A percentile compares a stretch with the other conserved stretches of the same genome.
phyloP scores from a whole-genome alignment of 2,797 vertebrate genomes.

The Onychomys leucogaster region DNA sequence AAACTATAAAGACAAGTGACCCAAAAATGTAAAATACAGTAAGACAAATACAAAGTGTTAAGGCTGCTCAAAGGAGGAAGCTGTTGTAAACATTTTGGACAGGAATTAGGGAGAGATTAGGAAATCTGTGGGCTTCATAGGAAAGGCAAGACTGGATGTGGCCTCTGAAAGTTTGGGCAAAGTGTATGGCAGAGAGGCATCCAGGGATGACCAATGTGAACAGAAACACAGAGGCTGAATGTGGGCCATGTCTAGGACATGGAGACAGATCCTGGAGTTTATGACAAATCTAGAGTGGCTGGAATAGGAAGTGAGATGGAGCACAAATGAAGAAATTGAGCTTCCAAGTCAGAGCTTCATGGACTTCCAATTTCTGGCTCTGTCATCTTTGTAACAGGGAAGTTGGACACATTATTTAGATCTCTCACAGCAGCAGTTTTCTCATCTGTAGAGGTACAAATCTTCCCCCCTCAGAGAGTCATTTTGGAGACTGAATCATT shows the following conservation, averaged over 20 bases:
- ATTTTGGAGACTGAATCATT: neutral
- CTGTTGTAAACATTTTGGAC: fast-evolving
- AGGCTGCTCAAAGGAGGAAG: neutral
- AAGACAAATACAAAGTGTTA: neutral
- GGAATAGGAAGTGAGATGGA: neutral
- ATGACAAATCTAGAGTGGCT: neutral
- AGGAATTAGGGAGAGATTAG: neutral
- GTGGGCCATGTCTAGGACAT: neutral
- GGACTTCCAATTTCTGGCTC: neutral
- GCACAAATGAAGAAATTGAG: neutral
- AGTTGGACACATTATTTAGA: neutral
- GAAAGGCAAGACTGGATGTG: neutral
- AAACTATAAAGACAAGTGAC: neutral
- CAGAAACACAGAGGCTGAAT: neutral
- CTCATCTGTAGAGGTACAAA: neutral
- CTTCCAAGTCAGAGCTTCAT: neutral
- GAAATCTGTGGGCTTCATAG: neutral
- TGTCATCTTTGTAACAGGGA: neutral
- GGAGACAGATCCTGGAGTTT: no score
- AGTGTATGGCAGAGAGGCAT: neutral
- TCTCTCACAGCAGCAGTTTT: neutral
- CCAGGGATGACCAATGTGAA: neutral
- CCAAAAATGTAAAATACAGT: neutral
- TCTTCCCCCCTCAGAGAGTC: neutral
- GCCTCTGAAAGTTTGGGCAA: neutral